phyloP scores from a whole-genome alignment of 2,888 invertebrate genomes.

The Linnaemya vulpina region DNA sequence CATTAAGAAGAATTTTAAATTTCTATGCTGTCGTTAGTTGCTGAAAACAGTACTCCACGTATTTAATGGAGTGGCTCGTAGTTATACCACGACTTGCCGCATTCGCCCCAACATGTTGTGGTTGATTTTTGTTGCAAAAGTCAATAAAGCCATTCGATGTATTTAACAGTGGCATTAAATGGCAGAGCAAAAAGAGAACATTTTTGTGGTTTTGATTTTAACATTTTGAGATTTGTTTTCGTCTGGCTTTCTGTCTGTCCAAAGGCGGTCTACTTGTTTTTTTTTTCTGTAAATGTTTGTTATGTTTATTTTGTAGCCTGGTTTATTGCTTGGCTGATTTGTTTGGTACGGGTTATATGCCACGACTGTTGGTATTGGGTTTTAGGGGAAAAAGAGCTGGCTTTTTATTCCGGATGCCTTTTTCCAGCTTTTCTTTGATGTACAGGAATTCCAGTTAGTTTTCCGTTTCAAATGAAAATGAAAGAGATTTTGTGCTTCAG shows the following conservation, averaged over 20 bases:
- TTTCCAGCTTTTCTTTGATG: constrained; percentile 51
- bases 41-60: too few species aligned
- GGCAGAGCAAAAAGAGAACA: constrained; percentile 6
- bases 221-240: constrained; percentile 62
- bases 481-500: constrained; percentile 16
- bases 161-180: constrained; percentile 46
- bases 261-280: constrained; percentile 6
- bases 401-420: constrained; percentile 19
- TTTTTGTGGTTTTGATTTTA: constrained; percentile 69
- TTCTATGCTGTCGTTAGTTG: background rate
- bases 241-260: constrained; percentile 24
- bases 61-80: background rate
- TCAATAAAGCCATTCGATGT: constrained; percentile 63
- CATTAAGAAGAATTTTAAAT: background rate
- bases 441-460: constrained; percentile 41
- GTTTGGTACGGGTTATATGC: constrained; percentile 39
- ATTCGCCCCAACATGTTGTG: background rate
- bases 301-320: constrained; percentile 33
- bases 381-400: constrained; percentile 26
- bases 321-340: constrained; percentile 49
- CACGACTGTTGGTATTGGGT: constrained; percentile 41
- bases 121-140: constrained; percentile 45
- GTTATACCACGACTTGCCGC: constrained; percentile 18
- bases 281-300: constrained; percentile 1
- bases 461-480: constrained; percentile 7